Percentiles rank a stretch among this genome's conserved stretches.
Conservation (phyloP, 2,888 invertebrate species). For the Noctua janthe region DNA sequence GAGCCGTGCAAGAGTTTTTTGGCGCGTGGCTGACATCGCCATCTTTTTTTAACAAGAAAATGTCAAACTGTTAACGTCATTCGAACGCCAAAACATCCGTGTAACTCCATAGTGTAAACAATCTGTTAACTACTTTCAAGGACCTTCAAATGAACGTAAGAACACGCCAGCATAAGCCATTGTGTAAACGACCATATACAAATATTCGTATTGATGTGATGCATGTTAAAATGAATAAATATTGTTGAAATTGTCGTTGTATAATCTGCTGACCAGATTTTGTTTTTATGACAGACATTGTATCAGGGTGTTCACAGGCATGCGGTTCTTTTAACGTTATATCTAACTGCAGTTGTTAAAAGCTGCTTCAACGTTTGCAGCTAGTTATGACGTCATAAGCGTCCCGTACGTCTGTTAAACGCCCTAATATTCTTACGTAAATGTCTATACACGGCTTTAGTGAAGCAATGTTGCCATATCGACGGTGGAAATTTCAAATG, state of each 20-base stretch:
- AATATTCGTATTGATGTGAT: slow-evolving; percentile 41
- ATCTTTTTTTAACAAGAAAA: not conserved
- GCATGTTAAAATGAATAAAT: slow-evolving; percentile 48
- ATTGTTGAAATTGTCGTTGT: slow-evolving; percentile 36
- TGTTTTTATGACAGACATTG: slow-evolving; percentile 10
- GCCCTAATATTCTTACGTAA: slow-evolving; percentile 19
- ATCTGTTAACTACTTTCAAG: not conserved
- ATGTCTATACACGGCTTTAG: slow-evolving; percentile 35
- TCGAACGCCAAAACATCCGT: not conserved
- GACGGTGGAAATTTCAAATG: not conserved
- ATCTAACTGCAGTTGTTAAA: not conserved
- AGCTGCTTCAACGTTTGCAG: not conserved
- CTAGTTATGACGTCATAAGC: not conserved
- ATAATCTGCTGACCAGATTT: slow-evolving; percentile 60
- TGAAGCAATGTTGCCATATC: slow-evolving; percentile 27
- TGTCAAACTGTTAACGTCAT: not conserved
- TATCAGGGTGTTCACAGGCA: slow-evolving; percentile 21
- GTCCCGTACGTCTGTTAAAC: slow-evolving; percentile 7
- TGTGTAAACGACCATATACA: slow-evolving; percentile 23
- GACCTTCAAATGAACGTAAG: not conserved
- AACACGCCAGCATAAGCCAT: slow-evolving; percentile 8
- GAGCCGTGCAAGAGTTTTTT: not conserved
- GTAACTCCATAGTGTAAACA: not conserved
- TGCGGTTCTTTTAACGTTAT: not conserved
- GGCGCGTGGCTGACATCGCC: not conserved